A percentile compares a stretch with the other conserved stretches of the same genome.
phyloP scores from a whole-genome alignment of 2,113 vertebrate species.

The Chaenogobius annularis region DNA sequence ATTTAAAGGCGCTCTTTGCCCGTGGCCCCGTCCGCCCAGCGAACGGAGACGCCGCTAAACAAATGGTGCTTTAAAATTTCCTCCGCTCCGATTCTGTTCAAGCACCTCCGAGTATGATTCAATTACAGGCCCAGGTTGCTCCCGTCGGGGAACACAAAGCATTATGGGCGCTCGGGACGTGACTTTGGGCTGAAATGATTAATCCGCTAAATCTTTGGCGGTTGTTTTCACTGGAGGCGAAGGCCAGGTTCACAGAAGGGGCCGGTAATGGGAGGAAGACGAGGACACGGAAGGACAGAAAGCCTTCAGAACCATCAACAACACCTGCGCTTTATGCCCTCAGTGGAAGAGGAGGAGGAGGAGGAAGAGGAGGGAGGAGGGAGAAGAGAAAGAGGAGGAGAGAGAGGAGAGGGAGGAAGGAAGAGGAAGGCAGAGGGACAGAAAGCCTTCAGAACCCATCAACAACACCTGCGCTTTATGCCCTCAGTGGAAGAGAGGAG shows the following conservation, averaged over 20 bases:
- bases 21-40: conserved; percentile 15
- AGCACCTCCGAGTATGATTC: conserved; percentile 39
- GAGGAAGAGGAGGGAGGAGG: not conserved
- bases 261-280: conserved; percentile 11
- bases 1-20: not conserved
- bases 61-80: conserved; percentile 47
- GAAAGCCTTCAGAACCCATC: conserved; percentile 3
- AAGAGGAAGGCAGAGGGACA: conserved; percentile 3
- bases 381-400: not conserved
- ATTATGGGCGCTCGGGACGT: conserved; percentile 33
- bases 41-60: conserved; percentile 27
- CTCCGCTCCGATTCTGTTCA: conserved; percentile 16
- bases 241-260: conserved; percentile 20
- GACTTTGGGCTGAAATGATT: conserved; percentile 50
- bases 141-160: conserved; percentile 29
- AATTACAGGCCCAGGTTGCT: conserved; percentile 45
- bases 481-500: not conserved
- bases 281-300: conserved; percentile 1
- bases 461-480: not conserved
- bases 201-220: conserved; percentile 51
- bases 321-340: not conserved
- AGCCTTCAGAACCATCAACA: conserved; percentile 7
- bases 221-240: conserved; percentile 34
- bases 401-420: not conserved
- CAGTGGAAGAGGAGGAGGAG: not conserved